Evolutionary conservation across 2,888 invertebrate species (phyloP).

Genomic region (Agonopterix subpropinquella): DNA sequence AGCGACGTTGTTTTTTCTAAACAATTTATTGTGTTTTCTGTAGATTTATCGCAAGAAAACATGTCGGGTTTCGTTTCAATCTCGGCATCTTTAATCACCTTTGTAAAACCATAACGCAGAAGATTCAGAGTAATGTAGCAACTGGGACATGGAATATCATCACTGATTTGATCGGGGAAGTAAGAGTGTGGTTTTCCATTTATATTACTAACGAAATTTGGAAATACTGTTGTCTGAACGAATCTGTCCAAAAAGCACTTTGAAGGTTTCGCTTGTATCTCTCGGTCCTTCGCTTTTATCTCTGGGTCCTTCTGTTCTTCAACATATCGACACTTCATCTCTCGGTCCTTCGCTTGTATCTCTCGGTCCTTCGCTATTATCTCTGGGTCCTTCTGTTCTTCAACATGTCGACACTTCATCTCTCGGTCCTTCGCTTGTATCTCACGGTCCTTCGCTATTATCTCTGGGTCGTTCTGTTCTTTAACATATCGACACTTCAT

Average conservation of each 20-base stretch:
- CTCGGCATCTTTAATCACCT: conserved; percentile 45
- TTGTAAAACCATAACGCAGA: conserved; percentile 20
- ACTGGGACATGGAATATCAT: conserved; percentile 26
- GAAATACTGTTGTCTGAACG: conserved; percentile 13
- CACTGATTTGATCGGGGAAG: no score
- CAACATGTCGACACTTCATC: background rate
- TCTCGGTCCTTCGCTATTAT: conserved; percentile 15
- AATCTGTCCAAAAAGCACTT: conserved; percentile 12
- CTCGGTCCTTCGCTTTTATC: conserved; percentile 14
- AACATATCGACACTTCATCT: background rate
- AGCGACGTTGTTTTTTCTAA: conserved; percentile 31
- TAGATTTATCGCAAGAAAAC: conserved; percentile 32
- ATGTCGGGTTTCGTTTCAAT: conserved; percentile 28
- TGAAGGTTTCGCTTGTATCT: conserved; percentile 22
- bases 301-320: background rate
- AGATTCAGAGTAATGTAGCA: conserved; percentile 36
- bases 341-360: conserved; percentile 28
- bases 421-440: conserved; percentile 29
- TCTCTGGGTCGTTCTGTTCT: background rate
- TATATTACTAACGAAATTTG: conserved; percentile 10
- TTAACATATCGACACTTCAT: background rate
- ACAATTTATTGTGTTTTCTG: conserved; percentile 16
- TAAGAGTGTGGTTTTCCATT: no score
- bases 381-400: background rate
- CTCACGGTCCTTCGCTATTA: conserved; percentile 15